phyloP scores from a whole-genome alignment of 2,113 vertebrate genomes.

The Benitochromis conjunctus region DNA sequence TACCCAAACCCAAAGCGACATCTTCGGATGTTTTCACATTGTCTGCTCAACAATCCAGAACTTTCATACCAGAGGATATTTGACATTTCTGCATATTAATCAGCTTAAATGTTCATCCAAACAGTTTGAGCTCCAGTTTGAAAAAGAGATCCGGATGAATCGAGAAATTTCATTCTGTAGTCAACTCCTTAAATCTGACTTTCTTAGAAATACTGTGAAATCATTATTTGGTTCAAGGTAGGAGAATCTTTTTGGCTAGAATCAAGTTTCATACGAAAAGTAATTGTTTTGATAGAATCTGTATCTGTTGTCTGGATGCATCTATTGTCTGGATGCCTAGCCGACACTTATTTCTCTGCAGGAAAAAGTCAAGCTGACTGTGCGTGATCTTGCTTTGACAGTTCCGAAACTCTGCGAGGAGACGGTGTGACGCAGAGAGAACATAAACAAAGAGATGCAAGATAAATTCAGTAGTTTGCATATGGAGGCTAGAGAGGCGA shows the following conservation, averaged over 20 bases:
- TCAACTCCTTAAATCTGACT: neutral
- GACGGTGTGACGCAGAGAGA: neutral
- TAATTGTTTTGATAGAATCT: neutral
- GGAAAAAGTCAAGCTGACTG: neutral
- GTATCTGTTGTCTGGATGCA: neutral
- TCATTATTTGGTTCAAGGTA: neutral
- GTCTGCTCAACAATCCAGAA: neutral
- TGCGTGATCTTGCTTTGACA: neutral
- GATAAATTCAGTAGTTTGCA: neutral
- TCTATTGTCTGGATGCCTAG: neutral
- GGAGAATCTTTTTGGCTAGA: neutral
- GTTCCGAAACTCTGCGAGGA: neutral
- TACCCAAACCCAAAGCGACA: neutral
- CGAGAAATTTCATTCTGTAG: neutral
- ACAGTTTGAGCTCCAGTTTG: neutral
- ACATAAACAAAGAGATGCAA: neutral
- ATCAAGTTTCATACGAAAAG: neutral
- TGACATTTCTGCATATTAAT: neutral
- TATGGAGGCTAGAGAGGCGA: neutral
- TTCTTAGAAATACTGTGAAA: neutral
- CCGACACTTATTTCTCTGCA: neutral
- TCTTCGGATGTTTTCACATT: neutral
- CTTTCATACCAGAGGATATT: neutral
- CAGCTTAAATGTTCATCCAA: neutral
- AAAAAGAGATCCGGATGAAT: neutral